phyloP scores from a whole-genome alignment of 2,113 vertebrate species.

The Mormyrus iriodes region DNA sequence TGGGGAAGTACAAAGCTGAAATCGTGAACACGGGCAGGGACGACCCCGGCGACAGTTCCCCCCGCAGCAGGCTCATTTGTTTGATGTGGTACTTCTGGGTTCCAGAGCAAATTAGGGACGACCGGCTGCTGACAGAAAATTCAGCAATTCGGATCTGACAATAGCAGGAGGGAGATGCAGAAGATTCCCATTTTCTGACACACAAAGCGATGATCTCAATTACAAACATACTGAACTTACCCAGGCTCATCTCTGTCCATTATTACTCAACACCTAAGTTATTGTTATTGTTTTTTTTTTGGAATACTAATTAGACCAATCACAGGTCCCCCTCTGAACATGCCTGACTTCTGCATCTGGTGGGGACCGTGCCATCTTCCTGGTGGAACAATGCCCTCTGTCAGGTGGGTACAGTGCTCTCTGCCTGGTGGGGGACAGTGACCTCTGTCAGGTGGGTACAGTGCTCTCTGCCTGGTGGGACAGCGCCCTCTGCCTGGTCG shows the following conservation, averaged over 20 bases:
- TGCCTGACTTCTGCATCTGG: background rate
- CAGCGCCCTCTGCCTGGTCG: too few relatives aligned
- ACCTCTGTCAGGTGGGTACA: background rate
- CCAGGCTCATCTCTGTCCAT: background rate
- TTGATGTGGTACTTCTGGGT: slow-evolving; percentile 12
- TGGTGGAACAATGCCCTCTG: too few relatives aligned
- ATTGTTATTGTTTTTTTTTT: background rate
- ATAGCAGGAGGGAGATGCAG: background rate
- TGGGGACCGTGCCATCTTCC: too few relatives aligned
- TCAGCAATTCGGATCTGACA: background rate
- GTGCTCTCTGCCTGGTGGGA: too few relatives aligned
- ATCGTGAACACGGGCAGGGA: background rate
- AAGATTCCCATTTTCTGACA: background rate
- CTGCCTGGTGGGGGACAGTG: background rate
- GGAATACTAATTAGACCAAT: background rate
- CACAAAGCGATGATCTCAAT: background rate
- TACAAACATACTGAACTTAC: background rate
- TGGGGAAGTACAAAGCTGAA: background rate
- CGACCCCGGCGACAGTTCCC: background rate
- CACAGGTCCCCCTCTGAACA: background rate
- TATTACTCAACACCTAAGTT: background rate
- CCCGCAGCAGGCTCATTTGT: slow-evolving; percentile 9
- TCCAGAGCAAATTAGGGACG: slow-evolving; percentile 13
- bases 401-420: too few relatives aligned
- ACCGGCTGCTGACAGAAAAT: background rate